phyloP scores from a whole-genome alignment of 2,113 vertebrate genomes.

The Petrocephalus microphthalmus region DNA sequence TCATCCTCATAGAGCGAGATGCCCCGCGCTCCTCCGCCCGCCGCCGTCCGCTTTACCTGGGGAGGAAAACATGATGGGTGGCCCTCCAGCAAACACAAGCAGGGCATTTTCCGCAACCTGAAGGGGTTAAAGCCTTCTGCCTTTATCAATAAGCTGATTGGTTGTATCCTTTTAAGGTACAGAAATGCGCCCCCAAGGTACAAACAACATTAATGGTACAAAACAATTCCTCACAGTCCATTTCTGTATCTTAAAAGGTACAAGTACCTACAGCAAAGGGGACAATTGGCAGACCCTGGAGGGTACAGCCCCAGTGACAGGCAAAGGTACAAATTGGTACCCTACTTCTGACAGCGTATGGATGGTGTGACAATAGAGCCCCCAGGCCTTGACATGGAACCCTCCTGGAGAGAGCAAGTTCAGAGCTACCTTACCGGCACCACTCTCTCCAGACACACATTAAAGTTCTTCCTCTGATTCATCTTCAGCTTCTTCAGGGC shows the following conservation, averaged over 20 bases:
- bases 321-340: too few relatives aligned
- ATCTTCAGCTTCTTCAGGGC: slow-evolving; percentile 89
- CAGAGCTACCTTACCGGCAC: slow-evolving; percentile 67
- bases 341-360: background rate
- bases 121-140: too few relatives aligned
- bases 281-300: too few relatives aligned
- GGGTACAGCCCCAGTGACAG: too few relatives aligned
- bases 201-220: too few relatives aligned
- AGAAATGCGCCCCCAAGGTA: too few relatives aligned
- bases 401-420: background rate
- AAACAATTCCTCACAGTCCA: too few relatives aligned
- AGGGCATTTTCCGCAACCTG: background rate
- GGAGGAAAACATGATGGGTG: slow-evolving; percentile 11
- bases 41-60: slow-evolving; percentile 81
- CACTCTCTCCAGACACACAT: slow-evolving; percentile 89
- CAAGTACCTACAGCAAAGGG: too few relatives aligned
- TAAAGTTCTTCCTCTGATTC: slow-evolving; percentile 91
- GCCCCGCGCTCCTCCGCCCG: slow-evolving; percentile 74
- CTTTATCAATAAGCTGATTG: too few relatives aligned
- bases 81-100: too few relatives aligned
- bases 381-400: background rate
- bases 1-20: slow-evolving; percentile 95
- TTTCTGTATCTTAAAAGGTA: too few relatives aligned
- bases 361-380: background rate
- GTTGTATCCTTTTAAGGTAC: too few relatives aligned